Conservation (phyloP, 2,888 invertebrate species). For the Selenia dentaria region DNA sequence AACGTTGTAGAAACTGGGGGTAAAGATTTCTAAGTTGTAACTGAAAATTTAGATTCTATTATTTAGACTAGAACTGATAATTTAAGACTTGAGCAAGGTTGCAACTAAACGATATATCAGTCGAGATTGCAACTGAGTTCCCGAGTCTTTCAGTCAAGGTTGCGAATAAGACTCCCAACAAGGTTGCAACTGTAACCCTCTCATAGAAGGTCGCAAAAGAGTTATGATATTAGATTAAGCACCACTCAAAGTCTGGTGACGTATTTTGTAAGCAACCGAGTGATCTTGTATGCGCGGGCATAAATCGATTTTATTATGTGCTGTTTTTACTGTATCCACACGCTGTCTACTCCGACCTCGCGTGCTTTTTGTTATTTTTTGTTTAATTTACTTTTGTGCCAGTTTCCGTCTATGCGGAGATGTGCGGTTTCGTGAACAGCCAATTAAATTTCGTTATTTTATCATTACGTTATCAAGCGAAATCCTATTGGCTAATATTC, state of each 20-base stretch:
- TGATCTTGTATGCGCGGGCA: slow-evolving; percentile 27
- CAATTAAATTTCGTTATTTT: too few relatives aligned
- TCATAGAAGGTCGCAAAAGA: slow-evolving; percentile 13
- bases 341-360: slow-evolving; percentile 19
- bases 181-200: too few relatives aligned
- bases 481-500: too few relatives aligned
- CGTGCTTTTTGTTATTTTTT: slow-evolving; percentile 14
- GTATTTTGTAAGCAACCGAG: slow-evolving; percentile 24
- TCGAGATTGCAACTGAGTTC: too few relatives aligned
- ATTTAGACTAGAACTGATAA: neutral
- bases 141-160: too few relatives aligned
- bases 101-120: neutral
- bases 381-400: slow-evolving; percentile 12
- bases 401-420: slow-evolving; percentile 1
- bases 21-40: too few relatives aligned
- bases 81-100: slow-evolving; percentile 1
- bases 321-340: slow-evolving; percentile 18
- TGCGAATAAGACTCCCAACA: too few relatives aligned
- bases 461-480: too few relatives aligned
- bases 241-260: slow-evolving; percentile 6
- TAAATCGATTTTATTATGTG: slow-evolving; percentile 10
- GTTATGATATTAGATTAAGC: slow-evolving; percentile 19
- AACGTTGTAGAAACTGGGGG: too few relatives aligned
- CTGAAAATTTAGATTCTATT: too few relatives aligned
- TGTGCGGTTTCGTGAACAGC: too few relatives aligned